Conservation (phyloP, 2,113 vertebrate genomes). For the Tonatia bakeri region DNA sequence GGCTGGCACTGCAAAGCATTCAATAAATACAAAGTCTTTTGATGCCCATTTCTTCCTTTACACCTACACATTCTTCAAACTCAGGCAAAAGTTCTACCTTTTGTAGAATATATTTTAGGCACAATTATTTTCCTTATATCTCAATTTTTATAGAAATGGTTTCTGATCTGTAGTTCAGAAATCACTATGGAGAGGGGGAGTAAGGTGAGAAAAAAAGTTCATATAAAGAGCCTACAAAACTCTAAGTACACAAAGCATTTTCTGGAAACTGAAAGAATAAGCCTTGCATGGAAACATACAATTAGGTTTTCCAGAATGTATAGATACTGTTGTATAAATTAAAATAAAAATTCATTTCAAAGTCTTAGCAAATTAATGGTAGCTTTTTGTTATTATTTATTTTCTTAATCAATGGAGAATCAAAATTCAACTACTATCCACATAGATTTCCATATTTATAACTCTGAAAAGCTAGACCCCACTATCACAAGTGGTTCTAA, state of each 20-base stretch:
- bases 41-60: neutral
- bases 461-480: neutral
- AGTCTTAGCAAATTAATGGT: neutral
- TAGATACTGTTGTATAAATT: neutral
- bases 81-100: neutral
- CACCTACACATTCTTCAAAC: neutral
- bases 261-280: neutral
- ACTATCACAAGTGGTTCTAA: neutral
- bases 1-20: neutral
- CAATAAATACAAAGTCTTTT: neutral
- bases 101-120: neutral
- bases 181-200: neutral
- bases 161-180: neutral
- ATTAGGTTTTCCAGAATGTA: neutral
- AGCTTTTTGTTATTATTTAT: slow-evolving; percentile 6
- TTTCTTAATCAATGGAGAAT: neutral
- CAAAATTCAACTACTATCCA: neutral
- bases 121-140: neutral
- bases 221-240: neutral
- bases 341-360: slow-evolving; percentile 16
- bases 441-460: neutral
- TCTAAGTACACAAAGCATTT: neutral
- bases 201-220: neutral
- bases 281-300: neutral
- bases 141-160: neutral